Percentiles rank a stretch among this genome's conserved stretches.
Conservation (phyloP, 2,113 vertebrate genomes). For the Lasiurus cinereus region DNA sequence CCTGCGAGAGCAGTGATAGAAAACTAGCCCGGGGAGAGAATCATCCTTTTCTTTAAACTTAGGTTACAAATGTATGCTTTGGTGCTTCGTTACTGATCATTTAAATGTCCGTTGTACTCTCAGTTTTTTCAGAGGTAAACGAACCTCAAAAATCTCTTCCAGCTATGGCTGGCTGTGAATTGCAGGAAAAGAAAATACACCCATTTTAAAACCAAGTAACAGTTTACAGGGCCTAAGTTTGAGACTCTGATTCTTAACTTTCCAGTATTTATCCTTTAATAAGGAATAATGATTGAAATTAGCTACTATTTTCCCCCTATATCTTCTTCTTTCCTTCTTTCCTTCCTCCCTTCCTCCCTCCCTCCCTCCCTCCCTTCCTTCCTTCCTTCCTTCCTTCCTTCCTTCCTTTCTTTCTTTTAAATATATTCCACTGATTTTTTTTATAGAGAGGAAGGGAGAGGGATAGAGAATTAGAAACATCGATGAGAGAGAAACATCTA, state of each 20-base stretch:
- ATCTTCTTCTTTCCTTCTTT: not conserved
- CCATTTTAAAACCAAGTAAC: constrained; percentile 20
- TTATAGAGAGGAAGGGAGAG: no score
- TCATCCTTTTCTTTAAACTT: not conserved
- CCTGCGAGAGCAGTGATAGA: not conserved
- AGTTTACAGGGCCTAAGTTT: not conserved
- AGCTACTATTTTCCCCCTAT: not conserved
- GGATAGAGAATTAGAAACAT: no score
- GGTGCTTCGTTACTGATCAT: not conserved
- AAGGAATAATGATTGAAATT: constrained; percentile 16
- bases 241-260: constrained; percentile 50
- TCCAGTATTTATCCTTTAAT: constrained; percentile 12
- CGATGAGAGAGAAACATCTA: no score
- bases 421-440: no score
- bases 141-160: not conserved
- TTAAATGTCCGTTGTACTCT: not conserved
- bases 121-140: not conserved
- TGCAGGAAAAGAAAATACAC: not conserved
- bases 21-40: not conserved
- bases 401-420: no score
- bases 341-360: no score
- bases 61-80: not conserved
- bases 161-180: not conserved
- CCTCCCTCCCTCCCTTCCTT: no score
- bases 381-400: no score